Conservation (phyloP, 2,113 vertebrate species). For the Orthonyx spaldingii region DNA sequence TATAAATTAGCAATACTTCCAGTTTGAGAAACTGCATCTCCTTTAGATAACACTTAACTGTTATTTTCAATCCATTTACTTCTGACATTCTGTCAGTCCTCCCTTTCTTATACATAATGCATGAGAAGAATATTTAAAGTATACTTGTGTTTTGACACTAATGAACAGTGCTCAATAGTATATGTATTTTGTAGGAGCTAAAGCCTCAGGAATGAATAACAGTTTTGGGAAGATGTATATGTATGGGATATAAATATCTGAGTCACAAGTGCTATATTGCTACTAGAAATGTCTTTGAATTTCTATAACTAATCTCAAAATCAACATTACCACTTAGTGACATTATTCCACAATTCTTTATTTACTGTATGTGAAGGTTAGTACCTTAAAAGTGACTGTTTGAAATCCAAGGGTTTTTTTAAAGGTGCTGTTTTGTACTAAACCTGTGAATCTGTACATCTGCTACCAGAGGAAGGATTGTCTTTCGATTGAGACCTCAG, state of each 20-base stretch:
- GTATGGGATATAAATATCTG: not conserved
- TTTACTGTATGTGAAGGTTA: not conserved
- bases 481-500: not conserved
- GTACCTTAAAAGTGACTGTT: not conserved
- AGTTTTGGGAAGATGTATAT: not conserved
- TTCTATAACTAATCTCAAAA: not conserved
- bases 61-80: slow-evolving; percentile 29
- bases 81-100: not conserved
- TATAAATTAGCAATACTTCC: not conserved
- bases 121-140: not conserved
- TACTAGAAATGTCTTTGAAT: not conserved
- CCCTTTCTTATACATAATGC: not conserved
- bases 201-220: not conserved
- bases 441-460: not conserved
- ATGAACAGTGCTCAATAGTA: not conserved
- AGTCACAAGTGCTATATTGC: not conserved
- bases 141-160: slow-evolving; percentile 14
- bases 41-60: not conserved
- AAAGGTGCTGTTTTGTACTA: not conserved
- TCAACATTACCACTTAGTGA: not conserved
- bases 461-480: not conserved
- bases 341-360: not conserved
- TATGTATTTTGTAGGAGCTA: not conserved
- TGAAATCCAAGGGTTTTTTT: not conserved
- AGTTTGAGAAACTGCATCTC: not conserved